Base-by-base conservation (phyloP, 2,113 vertebrate genomes). In the Acinonyx jubatus region DNA sequence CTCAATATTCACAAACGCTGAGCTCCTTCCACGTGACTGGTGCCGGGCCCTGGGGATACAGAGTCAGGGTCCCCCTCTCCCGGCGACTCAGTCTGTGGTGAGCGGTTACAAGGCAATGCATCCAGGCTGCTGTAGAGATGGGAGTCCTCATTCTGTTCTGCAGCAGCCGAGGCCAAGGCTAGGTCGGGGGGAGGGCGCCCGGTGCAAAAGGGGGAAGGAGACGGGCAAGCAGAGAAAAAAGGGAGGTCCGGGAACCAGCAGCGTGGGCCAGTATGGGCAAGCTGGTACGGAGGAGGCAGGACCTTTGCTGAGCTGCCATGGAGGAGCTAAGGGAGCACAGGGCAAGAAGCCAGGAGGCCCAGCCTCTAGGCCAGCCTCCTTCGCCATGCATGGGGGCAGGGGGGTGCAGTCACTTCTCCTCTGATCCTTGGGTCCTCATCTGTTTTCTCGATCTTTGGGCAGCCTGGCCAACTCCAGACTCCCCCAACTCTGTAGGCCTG, bases 401-500 rank as follows among this genome's bases (percentile, higher is more conserved):
- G 2, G 21, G 57, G 57, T 19, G 52, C 15, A 36, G 8, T 25
- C 66, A 76, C 27, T n/a, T 81, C 78, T 61, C 27, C 69, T 38
- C 55, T 25, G 31, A 61, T 55, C n/a, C 41, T 52, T 33, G 21
- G 55, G 8, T 61, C 57, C 13, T 10, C 33, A 13, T 69, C 29
- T 41, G 71, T 41, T 74, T 61, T 50, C 50, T 86, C 6, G 10
- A 31, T 2, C 11, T 66, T 73, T 38, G 52, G 50, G 68, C 16
- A 9, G 11, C 10, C 66, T 91, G 48, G 81, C 31, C 81, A 84
- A 73, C 27, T n/a, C 16, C n/a, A 36, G 79, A 68, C 23, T 73
- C 31, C n/a, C 3, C 73, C 4, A 45, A 12, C 4, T 31, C 45
- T 19, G 23, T 0, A 85, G 13, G 19, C 9, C 29, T 1, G 1